Evolutionary conservation across 2,888 invertebrate species (phyloP).

Genomic region (Dastarcus helophoroides): DNA sequence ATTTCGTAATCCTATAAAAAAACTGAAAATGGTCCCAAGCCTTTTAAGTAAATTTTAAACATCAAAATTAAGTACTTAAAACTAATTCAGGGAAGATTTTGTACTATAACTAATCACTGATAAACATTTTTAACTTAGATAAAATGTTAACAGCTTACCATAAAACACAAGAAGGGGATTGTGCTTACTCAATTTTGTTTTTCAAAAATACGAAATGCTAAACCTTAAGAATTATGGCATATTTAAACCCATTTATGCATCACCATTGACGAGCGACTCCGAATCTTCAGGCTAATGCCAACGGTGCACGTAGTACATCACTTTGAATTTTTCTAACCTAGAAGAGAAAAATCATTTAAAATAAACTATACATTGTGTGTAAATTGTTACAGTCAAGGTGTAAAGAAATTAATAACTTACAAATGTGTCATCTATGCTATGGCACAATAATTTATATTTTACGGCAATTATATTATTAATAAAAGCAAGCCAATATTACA

Average conservation of each 20-base stretch:
- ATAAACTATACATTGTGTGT: constrained; percentile 4
- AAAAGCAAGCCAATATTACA: too few species aligned
- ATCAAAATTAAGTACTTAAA: too few species aligned
- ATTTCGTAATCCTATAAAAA: too few species aligned
- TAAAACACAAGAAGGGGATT: too few species aligned
- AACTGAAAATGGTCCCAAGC: too few species aligned
- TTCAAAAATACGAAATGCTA: constrained; percentile 24
- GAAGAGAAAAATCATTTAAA: constrained; percentile 13
- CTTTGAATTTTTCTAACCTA: constrained; percentile 33
- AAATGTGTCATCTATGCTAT: neutral
- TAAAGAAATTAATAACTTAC: neutral
- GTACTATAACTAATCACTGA: neutral
- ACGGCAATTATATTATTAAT: neutral
- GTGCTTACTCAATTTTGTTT: too few species aligned
- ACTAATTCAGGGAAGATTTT: too few species aligned
- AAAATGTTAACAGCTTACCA: too few species aligned
- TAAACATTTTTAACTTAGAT: neutral
- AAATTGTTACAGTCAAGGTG: neutral
- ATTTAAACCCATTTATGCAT: neutral
- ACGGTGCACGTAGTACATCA: constrained; percentile 32
- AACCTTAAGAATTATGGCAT: constrained; percentile 23
- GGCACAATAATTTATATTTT: neutral
- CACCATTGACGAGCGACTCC: constrained; percentile 1
- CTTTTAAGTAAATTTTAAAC: too few species aligned
- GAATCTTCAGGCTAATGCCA: constrained; percentile 34